Base-by-base conservation (phyloP, 2,888 invertebrate species). In the Caenorhabditis macrosperma region DNA sequence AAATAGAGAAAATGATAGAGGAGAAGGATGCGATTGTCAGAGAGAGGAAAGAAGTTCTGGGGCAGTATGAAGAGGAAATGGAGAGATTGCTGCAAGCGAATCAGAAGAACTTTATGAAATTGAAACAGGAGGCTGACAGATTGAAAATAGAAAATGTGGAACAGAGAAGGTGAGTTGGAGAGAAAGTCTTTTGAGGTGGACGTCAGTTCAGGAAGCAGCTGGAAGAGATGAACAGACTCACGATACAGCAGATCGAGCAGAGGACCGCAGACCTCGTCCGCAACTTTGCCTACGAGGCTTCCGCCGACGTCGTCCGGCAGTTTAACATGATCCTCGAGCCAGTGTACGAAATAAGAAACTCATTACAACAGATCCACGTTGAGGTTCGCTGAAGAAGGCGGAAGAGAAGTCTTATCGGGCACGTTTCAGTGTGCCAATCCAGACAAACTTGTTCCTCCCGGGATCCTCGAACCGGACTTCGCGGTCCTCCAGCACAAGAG, bases 1-100 rank as follows among this genome's bases (percentile, higher is more conserved):
- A 68, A 17, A 59, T 48, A 1, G 12, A 46, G 17, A 12, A 57
- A 57, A 48, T 26, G 44, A 33, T 63, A 20, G 9, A 41, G 26
- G 78, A 69, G 52, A 54, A 63, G 28, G 60, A 72, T 5, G 28
- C n/a, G 24, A n/a, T 52, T 3, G 10, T 3, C 4, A 24, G 61
- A 38, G 55, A 66, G 26, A 66, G 44, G 33, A 22, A 54, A 20
- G 6, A 55, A 20, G 61, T 48, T 3, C n/a, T 35, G 26, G 12
- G n/a, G n/a, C n/a, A n/a, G n/a, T n/a, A n/a, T n/a, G n/a, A 41
- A 3, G 41, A 41, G 10, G 5, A 41, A 15, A 52, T 52, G 52
- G 7, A 28, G 20, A 28, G 28, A n/a, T 28, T 52, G 28, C 1
- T 1, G 15, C 28, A 52, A 3, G n/a, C 6, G 7, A 26, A 52